Percentiles rank a stretch among this genome's conserved stretches.
These are phyloP conservation scores for Sapayoa aenigma DNA, from an alignment of 2,113 vertebrate genomes.

Conservation along the genomic window DNA sequence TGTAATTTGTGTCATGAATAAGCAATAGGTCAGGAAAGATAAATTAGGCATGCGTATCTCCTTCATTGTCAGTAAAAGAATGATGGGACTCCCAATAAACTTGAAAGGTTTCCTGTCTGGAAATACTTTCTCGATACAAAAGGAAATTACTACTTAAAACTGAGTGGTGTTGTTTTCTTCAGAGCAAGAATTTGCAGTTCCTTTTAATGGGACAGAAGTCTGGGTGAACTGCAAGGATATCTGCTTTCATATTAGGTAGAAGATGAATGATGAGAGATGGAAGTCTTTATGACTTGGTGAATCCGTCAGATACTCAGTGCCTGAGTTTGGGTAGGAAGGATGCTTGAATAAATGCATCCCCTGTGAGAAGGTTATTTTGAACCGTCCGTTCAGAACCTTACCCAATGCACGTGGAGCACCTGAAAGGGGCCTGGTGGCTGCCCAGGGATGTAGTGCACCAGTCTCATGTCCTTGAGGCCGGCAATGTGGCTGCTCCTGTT, in stretches of 20 bases:
- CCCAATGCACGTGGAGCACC: accelerated
- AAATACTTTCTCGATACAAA: background rate
- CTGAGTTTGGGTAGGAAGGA: background rate
- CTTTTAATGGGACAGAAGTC: background rate
- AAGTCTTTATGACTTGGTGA: background rate
- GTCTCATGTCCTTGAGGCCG: accelerated
- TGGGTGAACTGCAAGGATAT: background rate
- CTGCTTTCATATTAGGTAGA: background rate
- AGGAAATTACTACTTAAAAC: background rate
- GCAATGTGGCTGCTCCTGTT: background rate
- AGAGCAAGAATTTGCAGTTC: background rate
- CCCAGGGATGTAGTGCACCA: background rate
- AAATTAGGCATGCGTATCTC: background rate
- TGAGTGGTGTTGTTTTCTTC: background rate
- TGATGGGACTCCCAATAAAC: background rate
- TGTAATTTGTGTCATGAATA: background rate
- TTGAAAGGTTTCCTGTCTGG: background rate
- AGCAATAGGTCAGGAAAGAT: background rate
- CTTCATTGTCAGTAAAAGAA: background rate
- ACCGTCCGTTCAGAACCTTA: background rate
- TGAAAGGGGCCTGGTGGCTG: background rate
- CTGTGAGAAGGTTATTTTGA: background rate
- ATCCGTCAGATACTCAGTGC: background rate
- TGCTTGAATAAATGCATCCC: background rate
- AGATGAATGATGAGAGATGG: background rate